phyloP scores from a whole-genome alignment of 30 jellyfish, hydroid and myxozoan genomes.

The Sanderia malayensis region DNA sequence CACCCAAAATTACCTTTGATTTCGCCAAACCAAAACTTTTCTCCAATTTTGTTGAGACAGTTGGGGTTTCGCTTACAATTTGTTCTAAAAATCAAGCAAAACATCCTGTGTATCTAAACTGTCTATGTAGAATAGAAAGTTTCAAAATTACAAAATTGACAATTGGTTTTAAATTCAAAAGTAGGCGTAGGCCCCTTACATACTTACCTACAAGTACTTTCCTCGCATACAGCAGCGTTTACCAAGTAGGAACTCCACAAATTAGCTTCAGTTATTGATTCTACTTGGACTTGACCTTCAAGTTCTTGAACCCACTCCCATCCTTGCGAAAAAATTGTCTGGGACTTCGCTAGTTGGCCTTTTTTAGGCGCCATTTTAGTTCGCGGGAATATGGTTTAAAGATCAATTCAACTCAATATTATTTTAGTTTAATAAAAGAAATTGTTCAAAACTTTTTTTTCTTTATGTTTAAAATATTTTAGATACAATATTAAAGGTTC shows the following conservation, averaged over 20 bases:
- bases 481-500: no score
- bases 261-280: slow-evolving; percentile 8
- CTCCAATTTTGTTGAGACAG: slow-evolving; percentile 75
- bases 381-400: no score
- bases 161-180: no score
- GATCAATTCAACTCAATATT: slow-evolving; percentile 1
- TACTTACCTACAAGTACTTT: slow-evolving; percentile 53
- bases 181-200: no score
- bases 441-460: no score
- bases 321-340: slow-evolving; percentile 23
- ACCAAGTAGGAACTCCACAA: slow-evolving; percentile 19
- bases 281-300: slow-evolving; percentile 20
- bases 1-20: slow-evolving; percentile 52
- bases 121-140: not conserved
- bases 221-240: slow-evolving; percentile 36
- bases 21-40: slow-evolving; percentile 71
- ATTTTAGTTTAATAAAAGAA: no score
- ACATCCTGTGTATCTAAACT: no score
- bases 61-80: slow-evolving; percentile 81
- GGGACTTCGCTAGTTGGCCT: slow-evolving; percentile 1
- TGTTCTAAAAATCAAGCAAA: slow-evolving; percentile 48
- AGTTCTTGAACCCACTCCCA: slow-evolving; percentile 58
- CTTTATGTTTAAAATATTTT: no score
- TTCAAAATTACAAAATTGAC: not conserved
- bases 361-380: slow-evolving; percentile 60